Conservation (phyloP, 2,113 vertebrate genomes). For the Gambusia affinis region DNA sequence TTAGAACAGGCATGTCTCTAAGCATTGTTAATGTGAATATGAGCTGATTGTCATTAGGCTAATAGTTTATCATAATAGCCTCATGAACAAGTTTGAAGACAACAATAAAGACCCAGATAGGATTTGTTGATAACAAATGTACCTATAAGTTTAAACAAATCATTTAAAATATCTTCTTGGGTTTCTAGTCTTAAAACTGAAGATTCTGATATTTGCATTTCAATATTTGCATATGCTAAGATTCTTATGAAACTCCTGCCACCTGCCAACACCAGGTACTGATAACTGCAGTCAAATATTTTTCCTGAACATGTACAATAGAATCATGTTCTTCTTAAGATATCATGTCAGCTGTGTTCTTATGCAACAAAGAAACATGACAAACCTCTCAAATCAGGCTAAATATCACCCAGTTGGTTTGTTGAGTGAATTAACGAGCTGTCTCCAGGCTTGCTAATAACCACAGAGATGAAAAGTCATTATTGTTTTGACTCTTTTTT, state of each 20-base stretch:
- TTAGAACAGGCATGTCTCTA: no score
- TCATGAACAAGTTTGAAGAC: no score
- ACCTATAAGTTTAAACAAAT: no score
- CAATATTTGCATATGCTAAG: background rate
- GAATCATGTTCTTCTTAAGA: background rate
- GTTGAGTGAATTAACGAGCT: constrained; percentile 61
- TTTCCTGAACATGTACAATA: background rate
- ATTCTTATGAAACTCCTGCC: background rate
- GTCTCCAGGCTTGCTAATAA: constrained; percentile 43
- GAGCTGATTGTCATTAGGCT: no score
- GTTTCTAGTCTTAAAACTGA: no score
- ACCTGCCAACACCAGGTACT: background rate
- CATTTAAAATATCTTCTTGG: no score
- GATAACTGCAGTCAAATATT: background rate
- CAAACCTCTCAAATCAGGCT: constrained; percentile 30
- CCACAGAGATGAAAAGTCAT: constrained; percentile 57
- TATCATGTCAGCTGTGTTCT: background rate
- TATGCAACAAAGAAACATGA: constrained; percentile 3
- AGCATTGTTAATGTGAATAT: no score
- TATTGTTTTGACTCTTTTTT: constrained; percentile 46
- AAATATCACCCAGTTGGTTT: constrained; percentile 49
- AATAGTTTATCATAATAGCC: no score
- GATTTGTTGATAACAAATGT: no score
- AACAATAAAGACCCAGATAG: no score
- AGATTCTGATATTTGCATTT: background rate